Evolutionary conservation across 1,140 invertebrate genomes (phyloP), one percentile per base, ranked within the genome.

Genomic region (Philopotamus ludificatus): DNA sequence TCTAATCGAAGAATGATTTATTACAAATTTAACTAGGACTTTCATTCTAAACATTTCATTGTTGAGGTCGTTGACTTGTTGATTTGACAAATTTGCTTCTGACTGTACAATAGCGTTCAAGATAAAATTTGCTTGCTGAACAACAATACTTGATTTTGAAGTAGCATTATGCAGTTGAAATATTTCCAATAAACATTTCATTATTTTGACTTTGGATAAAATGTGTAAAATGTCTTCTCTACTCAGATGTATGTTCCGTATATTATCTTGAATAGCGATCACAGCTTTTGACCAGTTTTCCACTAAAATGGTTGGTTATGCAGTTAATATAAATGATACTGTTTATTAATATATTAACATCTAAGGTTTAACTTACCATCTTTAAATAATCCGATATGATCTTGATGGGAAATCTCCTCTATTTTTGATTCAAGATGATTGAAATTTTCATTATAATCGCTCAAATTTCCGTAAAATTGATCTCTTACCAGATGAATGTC

Each of bases 401-500:
- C 2, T 47, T 47, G 23, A 7, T 10, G 23, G n/a, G n/a, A 42
- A 39, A 47, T 42, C 41, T 60, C 1, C 7, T 26, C 71, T 25
- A 42, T 82, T 72, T 65, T 47, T 20, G 44, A 47, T 20, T 16
- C n/a, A 26, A 18, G 12, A 81, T 77, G 12, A 71, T 34, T 12
- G 12, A 34, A 7, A 34, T 34, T 34, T 34, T 34, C 28, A 34
- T 7, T 12, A 34, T 7, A 7, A 34, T 34, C 28, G 4, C 12
- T 12, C 28, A 7, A 7, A 34, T 34, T 34, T 34, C 49, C 7
- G 61, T 63, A 51, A 68, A 77, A 1, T 82, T 83, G 26, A 78
- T 72, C 4, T 84, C 65, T 62, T 74, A 75, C 20, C 83, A 71
- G 45, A 78, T 68, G 3, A 81, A 75, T 28, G 84, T 79, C 45